These are phyloP conservation scores for Himalopsyche anomala DNA, from an alignment of 2,888 invertebrate genomes.

Conservation along the genomic window DNA sequence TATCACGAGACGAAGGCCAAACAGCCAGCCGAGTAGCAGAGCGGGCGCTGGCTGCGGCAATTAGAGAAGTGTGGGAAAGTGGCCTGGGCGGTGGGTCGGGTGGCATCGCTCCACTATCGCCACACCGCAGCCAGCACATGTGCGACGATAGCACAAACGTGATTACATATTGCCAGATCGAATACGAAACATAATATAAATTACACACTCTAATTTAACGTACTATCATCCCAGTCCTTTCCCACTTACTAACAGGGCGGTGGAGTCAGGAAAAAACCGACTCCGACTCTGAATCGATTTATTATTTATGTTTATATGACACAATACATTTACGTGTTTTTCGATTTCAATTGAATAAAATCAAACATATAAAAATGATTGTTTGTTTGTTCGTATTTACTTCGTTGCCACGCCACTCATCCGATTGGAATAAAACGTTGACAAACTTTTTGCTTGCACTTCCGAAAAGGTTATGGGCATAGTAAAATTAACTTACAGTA, in stretches of 20 bases:
- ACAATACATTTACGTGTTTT: too few relatives aligned
- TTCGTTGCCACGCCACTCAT: too few relatives aligned
- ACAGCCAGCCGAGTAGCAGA: not conserved
- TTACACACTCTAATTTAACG: not conserved
- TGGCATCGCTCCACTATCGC: not conserved
- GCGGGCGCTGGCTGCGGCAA: conserved; percentile 11
- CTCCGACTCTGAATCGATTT: too few relatives aligned
- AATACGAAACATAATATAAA: conserved; percentile 46
- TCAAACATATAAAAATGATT: too few relatives aligned
- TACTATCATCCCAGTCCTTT: not conserved
- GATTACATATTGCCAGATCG: conserved; percentile 69
- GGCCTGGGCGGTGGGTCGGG: not conserved
- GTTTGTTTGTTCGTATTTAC: too few relatives aligned
- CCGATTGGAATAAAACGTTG: too few relatives aligned
- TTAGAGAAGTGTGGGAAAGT: conserved; percentile 42
- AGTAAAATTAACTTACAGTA: too few relatives aligned
- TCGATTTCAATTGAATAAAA: too few relatives aligned
- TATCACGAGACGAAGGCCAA: conserved; percentile 11
- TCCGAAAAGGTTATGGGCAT: too few relatives aligned
- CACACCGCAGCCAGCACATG: not conserved
- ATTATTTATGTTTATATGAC: too few relatives aligned
- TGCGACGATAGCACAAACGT: conserved; percentile 56
- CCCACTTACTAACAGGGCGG: not conserved
- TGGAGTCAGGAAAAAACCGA: too few relatives aligned
- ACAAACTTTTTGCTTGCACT: too few relatives aligned